These are phyloP conservation scores for Pseudococcus jackbeardsleyi DNA, from an alignment of 2,888 invertebrate genomes.

Conservation along the genomic window DNA sequence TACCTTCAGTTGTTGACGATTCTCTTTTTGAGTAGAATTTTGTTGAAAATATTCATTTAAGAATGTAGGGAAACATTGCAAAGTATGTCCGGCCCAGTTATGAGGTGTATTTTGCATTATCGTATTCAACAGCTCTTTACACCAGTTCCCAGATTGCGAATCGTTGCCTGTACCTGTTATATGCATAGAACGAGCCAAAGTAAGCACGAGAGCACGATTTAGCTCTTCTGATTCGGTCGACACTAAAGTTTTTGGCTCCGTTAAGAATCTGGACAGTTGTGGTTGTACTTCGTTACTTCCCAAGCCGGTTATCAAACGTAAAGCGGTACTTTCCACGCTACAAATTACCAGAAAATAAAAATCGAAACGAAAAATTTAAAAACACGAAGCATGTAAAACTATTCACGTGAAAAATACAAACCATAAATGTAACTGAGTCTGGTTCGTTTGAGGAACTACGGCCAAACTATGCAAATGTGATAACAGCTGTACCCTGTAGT, in stretches of 20 bases:
- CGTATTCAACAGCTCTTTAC: constrained; percentile 88
- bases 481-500: constrained; percentile 92
- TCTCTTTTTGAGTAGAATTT: constrained; percentile 87
- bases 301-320: constrained; percentile 87
- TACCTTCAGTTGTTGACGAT: constrained; percentile 87
- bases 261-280: constrained; percentile 90
- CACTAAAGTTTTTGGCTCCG: constrained; percentile 90
- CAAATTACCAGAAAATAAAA: not conserved
- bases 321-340: constrained; percentile 89
- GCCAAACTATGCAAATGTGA: constrained; percentile 93
- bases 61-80: constrained; percentile 91
- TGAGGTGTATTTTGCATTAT: constrained; percentile 96
- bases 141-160: constrained; percentile 82
- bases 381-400: not conserved
- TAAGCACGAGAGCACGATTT: constrained; percentile 92
- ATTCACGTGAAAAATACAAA: constrained; percentile 69
- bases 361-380: not conserved
- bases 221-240: constrained; percentile 96
- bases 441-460: constrained; percentile 93
- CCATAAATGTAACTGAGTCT: constrained; percentile 94
- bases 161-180: constrained; percentile 77
- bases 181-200: constrained; percentile 93
- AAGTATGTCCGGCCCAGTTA: constrained; percentile 93
- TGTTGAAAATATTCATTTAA: constrained; percentile 90
- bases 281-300: constrained; percentile 96